A percentile compares a stretch with the other conserved stretches of the same genome.
Evolutionary conservation across 2,113 vertebrate species (phyloP).

Genomic region (Nerophis lumbriciformis): DNA sequence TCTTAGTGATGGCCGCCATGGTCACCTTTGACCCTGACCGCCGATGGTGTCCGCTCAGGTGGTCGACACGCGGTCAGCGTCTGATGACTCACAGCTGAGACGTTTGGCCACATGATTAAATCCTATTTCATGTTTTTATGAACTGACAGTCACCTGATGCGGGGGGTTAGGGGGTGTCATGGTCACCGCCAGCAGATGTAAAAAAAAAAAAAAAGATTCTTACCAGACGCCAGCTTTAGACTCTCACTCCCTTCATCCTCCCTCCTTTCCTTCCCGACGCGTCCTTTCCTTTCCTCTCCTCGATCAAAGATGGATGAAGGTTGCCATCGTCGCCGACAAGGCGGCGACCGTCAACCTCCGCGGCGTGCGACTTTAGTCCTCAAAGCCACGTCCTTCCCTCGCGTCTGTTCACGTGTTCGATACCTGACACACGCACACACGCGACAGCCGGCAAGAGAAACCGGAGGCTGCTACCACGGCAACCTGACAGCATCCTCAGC

Average conservation of each 20-base stretch:
- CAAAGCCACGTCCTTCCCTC: neutral
- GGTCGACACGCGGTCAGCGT: no score
- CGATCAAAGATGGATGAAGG: conserved; percentile 37
- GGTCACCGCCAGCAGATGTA: neutral
- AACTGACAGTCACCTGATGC: no score
- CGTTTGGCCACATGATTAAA: neutral
- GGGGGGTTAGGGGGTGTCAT: no score
- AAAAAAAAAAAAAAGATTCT: neutral
- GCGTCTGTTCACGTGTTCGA: neutral
- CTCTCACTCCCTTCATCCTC: neutral
- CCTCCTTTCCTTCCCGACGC: conserved; percentile 3
- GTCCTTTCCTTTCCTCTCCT: conserved; percentile 7
- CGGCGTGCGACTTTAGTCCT: conserved; percentile 12
- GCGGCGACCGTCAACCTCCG: conserved; percentile 4
- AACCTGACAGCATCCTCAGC: conserved; percentile 57
- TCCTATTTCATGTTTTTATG: no score
- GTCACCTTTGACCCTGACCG: no score
- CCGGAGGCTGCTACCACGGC: conserved; percentile 56
- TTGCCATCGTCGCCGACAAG: conserved; percentile 4
- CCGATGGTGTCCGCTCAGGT: no score
- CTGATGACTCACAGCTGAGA: neutral
- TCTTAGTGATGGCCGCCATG: no score
- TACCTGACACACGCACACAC: conserved; percentile 10
- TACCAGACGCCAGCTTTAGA: neutral
- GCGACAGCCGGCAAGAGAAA: conserved; percentile 26